Conservation (phyloP, 2,888 invertebrate genomes). For the Stenotaenia linearis region DNA sequence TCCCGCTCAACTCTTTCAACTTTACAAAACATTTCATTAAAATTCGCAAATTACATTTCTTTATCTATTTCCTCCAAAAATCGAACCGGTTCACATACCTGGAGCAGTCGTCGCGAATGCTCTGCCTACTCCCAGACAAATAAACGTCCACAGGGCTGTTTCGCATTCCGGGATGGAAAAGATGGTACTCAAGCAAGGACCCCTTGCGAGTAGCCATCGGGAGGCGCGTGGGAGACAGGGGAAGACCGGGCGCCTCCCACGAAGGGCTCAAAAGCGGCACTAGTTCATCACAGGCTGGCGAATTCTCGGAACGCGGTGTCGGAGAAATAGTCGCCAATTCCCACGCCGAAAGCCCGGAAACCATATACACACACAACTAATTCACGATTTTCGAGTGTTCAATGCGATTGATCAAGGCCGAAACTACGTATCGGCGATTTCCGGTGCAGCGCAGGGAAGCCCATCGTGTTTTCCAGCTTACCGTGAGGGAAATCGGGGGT, state of each 20-base stretch:
- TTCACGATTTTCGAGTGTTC: not conserved
- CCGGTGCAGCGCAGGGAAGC: not conserved
- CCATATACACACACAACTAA: not conserved
- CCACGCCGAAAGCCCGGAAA: not conserved
- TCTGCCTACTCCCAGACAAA: slow-evolving; percentile 34
- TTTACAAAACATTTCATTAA: too few relatives aligned
- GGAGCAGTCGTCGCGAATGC: slow-evolving; percentile 35
- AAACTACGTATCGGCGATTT: not conserved
- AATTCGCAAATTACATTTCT: too few relatives aligned
- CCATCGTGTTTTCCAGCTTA: not conserved
- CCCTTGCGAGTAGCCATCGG: not conserved
- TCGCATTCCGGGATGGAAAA: slow-evolving; percentile 10
- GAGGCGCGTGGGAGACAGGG: not conserved
- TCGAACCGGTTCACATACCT: too few relatives aligned
- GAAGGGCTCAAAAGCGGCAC: not conserved
- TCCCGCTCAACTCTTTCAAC: too few relatives aligned
- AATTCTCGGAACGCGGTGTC: not conserved
- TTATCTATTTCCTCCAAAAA: too few relatives aligned
- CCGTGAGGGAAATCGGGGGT: not conserved
- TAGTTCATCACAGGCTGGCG: not conserved
- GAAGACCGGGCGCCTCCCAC: not conserved
- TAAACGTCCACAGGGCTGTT: slow-evolving; percentile 34
- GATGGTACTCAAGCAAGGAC: not conserved
- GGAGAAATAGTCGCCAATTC: not conserved
- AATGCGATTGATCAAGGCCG: too few relatives aligned